Evolutionary conservation across 2,888 invertebrate species (phyloP).

Genomic region (Polymixis lichenea): DNA sequence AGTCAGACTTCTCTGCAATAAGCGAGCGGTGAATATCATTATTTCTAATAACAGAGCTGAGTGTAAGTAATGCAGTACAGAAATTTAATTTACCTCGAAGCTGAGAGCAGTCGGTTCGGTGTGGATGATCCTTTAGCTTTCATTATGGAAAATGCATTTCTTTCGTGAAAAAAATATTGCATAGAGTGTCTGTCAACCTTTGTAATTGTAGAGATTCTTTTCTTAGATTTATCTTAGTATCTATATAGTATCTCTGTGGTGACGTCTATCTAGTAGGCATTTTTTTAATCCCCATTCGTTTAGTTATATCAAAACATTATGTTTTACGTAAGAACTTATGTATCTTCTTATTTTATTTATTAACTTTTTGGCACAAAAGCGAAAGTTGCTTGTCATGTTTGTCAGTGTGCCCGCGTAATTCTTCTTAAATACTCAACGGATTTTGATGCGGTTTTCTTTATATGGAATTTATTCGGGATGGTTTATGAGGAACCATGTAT

Average conservation of each 20-base stretch:
- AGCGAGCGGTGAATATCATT: constrained; percentile 46
- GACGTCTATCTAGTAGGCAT: neutral
- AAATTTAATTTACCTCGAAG: constrained; percentile 60
- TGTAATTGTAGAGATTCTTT: neutral
- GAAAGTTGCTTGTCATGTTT: too few relatives aligned
- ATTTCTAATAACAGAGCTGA: constrained; percentile 42
- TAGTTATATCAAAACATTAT: neutral
- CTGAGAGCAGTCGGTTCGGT: constrained; percentile 27
- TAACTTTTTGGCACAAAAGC: too few relatives aligned
- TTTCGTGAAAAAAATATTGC: constrained; percentile 32
- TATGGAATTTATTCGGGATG: neutral
- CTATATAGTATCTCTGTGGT: neutral
- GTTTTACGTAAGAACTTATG: neutral
- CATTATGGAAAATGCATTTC: constrained; percentile 48
- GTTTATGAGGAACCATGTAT: too few relatives aligned
- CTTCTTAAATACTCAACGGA: too few relatives aligned
- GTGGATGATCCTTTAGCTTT: constrained; percentile 25
- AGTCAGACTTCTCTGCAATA: constrained; percentile 38
- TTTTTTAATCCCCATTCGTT: neutral
- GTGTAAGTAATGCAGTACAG: constrained; percentile 48
- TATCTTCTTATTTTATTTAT: too few relatives aligned
- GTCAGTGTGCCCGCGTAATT: too few relatives aligned
- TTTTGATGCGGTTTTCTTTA: neutral
- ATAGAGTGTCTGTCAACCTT: constrained; percentile 5
- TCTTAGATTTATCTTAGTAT: too few relatives aligned